Evolutionary conservation across 2,797 vertebrate species (phyloP).

Genomic region (Chelon auratus): DNA sequence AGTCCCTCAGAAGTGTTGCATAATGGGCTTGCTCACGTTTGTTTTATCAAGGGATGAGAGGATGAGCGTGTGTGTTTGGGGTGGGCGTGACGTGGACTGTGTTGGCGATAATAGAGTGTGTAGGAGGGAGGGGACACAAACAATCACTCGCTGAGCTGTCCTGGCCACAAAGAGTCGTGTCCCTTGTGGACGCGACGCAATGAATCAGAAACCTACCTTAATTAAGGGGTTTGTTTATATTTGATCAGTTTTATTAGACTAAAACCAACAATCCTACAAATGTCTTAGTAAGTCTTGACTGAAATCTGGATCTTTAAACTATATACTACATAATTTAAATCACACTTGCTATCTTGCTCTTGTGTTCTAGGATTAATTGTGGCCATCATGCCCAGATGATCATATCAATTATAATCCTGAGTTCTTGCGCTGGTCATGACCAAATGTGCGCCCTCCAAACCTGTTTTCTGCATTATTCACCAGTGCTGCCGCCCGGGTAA

Average conservation of each 20-base stretch:
- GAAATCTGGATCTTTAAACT: no score
- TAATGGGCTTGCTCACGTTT: conserved; percentile 59
- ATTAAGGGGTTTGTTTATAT: no score
- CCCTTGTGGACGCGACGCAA: neutral
- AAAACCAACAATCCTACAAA: no score
- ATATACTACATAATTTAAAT: neutral
- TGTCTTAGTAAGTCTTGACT: no score
- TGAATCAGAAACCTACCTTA: no score
- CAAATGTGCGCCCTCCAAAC: conserved; percentile 4
- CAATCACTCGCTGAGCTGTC: conserved; percentile 30
- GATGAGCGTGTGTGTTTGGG: conserved; percentile 38
- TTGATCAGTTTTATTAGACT: no score
- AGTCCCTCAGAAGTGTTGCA: conserved; percentile 51
- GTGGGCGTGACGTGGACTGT: conserved; percentile 44
- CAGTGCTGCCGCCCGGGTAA: conserved; percentile 9
- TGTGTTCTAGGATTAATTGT: neutral
- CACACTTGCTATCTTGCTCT: neutral
- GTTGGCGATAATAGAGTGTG: conserved; percentile 50
- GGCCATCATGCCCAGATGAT: conserved; percentile 20
- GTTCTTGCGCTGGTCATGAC: conserved; percentile 2
- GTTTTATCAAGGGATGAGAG: conserved; percentile 55
- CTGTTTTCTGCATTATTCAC: conserved; percentile 41
- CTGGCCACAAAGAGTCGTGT: conserved; percentile 4
- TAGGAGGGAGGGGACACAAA: conserved; percentile 58
- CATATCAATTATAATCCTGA: conserved; percentile 16